Percentiles rank a stretch among this genome's conserved stretches.
Evolutionary conservation across 2,113 vertebrate species (phyloP).

Genomic region (Syngnathoides biaculeatus): DNA sequence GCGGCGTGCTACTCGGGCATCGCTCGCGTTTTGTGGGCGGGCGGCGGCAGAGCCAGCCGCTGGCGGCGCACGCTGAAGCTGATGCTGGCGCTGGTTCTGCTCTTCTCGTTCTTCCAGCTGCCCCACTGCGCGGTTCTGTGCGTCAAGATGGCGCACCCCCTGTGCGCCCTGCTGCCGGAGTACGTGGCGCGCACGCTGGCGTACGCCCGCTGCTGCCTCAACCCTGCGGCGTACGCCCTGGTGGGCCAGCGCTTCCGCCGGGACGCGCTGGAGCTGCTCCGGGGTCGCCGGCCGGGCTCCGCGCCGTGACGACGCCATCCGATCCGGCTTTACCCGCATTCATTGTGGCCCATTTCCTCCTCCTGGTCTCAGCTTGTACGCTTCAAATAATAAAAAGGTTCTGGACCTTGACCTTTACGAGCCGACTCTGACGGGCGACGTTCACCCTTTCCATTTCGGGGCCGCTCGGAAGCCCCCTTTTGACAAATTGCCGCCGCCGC

Average conservation of each 20-base stretch:
- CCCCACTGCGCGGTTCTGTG: constrained; percentile 83
- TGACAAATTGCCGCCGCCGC: no score
- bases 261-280: constrained; percentile 65
- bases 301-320: no score
- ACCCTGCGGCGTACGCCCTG: constrained; percentile 88
- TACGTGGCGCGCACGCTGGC: constrained; percentile 82
- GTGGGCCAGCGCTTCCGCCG: constrained; percentile 84
- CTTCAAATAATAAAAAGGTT: no score
- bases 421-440: no score
- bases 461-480: no score
- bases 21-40: constrained; percentile 72
- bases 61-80: constrained; percentile 81
- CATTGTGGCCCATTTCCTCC: no score
- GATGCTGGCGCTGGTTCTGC: constrained; percentile 81
- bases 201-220: constrained; percentile 87
- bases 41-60: constrained; percentile 54
- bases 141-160: constrained; percentile 66
- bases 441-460: no score
- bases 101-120: constrained; percentile 84
- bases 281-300: no score
- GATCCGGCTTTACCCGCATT: no score
- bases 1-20: constrained; percentile 77
- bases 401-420: no score
- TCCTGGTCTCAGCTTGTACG: no score
- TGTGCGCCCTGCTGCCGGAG: constrained; percentile 75